Base-by-base conservation (phyloP, 2,888 invertebrate genomes). In the Diarsia mendica region DNA sequence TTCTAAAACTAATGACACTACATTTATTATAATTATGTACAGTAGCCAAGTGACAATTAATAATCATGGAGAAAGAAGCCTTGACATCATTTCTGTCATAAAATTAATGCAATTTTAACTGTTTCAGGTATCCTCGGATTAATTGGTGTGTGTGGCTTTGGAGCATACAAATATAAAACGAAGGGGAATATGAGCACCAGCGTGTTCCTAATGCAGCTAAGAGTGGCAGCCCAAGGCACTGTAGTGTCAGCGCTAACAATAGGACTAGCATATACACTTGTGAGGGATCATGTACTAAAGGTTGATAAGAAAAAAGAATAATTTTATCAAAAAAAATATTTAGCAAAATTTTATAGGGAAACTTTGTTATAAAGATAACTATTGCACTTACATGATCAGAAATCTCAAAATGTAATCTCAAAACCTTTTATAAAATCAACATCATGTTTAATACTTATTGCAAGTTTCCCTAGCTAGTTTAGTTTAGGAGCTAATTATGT, bases 201-300 rank as follows among this genome's bases (percentile, higher is more conserved):
- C 85, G 97, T 98, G 2, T 99, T 97, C 94, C 97, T 97, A 85
- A 98, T 99, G 98, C 98, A 98, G 89, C 97, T 98, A 28, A 97
- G 99, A 94, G 98, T 99, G 11, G 98, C 97, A 0, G 98, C 99
- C 0, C 99, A 99, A 92, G 98, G 98, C 44, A 97, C 98, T 6
- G 98, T 98, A 0, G 98, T 99, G 11, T 97, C 97, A 10, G 97
- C 98, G 9, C 96, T 99, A 71, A 98, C 98, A 1, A 80, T 98
- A 68, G 98, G 98, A 63, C 94, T 98, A 73, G 96, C 96, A 0
- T 98, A 98, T 89, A 96, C 97, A n/a, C 97, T 98, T 96, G 95
- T 97, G 8, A 97, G 96, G 71, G 97, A 97, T 66, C 94, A 94
- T 89, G 58, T 96, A 82, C 89, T 95, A 49, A 96, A 95, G 84